A percentile compares a stretch with the other conserved stretches of the same genome.
phyloP scores from a whole-genome alignment of 2,113 vertebrate species.

The Elanoides forficatus region DNA sequence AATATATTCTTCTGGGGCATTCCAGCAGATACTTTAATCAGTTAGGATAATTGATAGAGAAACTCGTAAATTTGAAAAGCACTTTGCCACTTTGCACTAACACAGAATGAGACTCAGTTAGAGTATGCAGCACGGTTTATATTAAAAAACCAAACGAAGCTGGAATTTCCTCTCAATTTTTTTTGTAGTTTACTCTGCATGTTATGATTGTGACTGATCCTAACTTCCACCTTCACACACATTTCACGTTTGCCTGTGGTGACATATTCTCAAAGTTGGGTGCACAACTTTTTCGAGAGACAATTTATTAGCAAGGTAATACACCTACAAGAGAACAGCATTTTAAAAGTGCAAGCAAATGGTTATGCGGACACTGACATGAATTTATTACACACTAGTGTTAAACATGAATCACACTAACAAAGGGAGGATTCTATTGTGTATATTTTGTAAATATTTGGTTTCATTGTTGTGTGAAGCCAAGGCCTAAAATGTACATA shows the following conservation, averaged over 20 bases:
- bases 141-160: neutral
- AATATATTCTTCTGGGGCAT: neutral
- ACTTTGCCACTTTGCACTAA: neutral
- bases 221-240: neutral
- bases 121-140: neutral
- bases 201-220: neutral
- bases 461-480: neutral
- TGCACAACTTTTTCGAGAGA: neutral
- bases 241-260: neutral
- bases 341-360: neutral
- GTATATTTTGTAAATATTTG: constrained; percentile 32
- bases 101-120: neutral
- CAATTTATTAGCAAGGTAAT: neutral
- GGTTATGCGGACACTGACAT: neutral
- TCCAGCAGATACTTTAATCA: neutral
- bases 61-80: neutral
- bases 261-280: neutral
- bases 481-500: constrained; percentile 41
- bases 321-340: neutral
- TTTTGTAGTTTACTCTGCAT: neutral
- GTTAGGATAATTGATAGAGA: neutral
- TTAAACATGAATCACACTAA: neutral
- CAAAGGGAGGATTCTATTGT: neutral
- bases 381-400: neutral
- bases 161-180: neutral